Evolutionary conservation across 92 coral and sea anemone genomes (phyloP), one percentile per base, ranked within the genome.

Genomic region (Scolanthus callimorphus): DNA sequence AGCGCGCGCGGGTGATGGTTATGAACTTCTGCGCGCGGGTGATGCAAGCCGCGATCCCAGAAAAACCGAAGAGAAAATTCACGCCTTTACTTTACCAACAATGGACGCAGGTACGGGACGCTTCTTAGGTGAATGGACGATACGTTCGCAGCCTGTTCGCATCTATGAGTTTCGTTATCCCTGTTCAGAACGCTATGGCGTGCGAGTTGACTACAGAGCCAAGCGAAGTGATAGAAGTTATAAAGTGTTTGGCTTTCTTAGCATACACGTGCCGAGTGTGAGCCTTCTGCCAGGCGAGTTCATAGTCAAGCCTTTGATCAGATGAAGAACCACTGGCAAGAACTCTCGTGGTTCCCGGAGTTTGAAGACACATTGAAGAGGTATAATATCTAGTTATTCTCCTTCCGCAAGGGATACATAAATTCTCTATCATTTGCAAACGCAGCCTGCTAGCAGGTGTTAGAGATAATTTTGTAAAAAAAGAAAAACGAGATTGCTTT

Each of bases 261-360:
- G 77, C 21, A 44, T 68, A n/a, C 57, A 82, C 22, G 56, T 27
- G 4, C 77, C 78, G 8, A 74, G 62, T 29, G 48, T 78, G 17
- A n/a, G 26, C 15, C 58, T 76, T 23, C 74, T 69, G 60, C 79
- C 78, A n/a, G 89, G 89, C 25, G 89, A 82, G 53, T 82, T 82
- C 19, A 50, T 70, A 20, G 78, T 82, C 19, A 69, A 74, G 23
- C 29, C 63, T 9, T 63, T 19, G 70, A 82, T 22, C 41, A 34
- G 15, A 68, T 52, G 65, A 70, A 64, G 55, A 70, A 76, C 31
- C 23, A 60, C 34, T 62, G 77, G 79, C 59, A 21, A 15, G 73
- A 82, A 63, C 34, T 82, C 79, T 48, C 34, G 38, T 74, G 28
- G n/a, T 82, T 82, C 43, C 89, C 89, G 13, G 83, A 75, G 27